A percentile compares a stretch with the other conserved stretches of the same genome.
phyloP scores from a whole-genome alignment of 2,113 vertebrate species.

The Bubo scandiacus region DNA sequence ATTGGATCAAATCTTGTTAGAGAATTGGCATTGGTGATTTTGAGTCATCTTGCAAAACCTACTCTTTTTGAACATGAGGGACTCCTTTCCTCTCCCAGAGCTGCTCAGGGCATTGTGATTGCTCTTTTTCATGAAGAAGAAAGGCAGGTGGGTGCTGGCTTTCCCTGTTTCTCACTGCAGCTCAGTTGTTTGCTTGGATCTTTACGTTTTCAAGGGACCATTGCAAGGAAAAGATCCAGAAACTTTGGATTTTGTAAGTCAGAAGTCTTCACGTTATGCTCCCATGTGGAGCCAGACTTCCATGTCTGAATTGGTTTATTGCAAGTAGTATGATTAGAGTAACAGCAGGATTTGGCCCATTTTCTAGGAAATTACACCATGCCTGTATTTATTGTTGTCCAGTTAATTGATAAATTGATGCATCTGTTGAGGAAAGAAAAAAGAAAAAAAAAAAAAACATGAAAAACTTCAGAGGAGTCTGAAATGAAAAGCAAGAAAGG shows the following conservation, averaged over 20 bases:
- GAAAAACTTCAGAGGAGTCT: neutral
- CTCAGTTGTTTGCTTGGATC: neutral
- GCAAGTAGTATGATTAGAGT: neutral
- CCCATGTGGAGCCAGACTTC: neutral
- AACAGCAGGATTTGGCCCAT: slow-evolving; percentile 1
- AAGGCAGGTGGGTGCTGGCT: neutral
- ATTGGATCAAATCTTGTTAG: neutral
- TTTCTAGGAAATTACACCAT: slow-evolving; percentile 20
- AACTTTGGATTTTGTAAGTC: neutral
- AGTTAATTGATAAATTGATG: neutral
- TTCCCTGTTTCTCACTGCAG: neutral
- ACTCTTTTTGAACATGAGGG: neutral
- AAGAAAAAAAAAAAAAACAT: fast-evolving
- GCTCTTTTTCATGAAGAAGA: neutral
- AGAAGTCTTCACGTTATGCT: fast-evolving
- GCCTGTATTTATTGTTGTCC: neutral
- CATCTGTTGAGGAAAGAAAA: neutral
- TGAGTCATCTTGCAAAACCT: neutral
- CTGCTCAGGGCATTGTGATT: neutral
- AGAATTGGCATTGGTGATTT: neutral
- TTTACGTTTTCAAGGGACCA: neutral
- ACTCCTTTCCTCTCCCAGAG: neutral
- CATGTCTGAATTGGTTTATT: neutral
- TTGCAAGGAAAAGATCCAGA: neutral
- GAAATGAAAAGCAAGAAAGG: neutral